Conservation (phyloP, 2,888 invertebrate species). For the Rhopalosiphum nymphaeae region DNA sequence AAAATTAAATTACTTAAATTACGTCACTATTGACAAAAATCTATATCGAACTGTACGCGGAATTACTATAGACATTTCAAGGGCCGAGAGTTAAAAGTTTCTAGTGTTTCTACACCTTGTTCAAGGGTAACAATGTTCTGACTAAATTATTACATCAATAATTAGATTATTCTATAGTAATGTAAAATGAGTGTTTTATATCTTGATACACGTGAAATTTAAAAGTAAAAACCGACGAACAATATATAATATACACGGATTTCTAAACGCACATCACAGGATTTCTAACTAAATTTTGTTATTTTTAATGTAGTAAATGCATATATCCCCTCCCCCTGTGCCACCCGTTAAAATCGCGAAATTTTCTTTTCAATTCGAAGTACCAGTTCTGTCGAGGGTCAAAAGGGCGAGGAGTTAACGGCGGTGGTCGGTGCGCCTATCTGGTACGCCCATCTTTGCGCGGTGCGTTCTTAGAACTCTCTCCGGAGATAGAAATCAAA, state of each 20-base stretch:
- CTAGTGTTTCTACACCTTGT: neutral
- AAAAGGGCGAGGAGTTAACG: neutral
- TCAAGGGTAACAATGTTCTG: neutral
- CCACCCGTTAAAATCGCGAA: neutral
- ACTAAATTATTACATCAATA: neutral
- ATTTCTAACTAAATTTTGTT: too few relatives aligned
- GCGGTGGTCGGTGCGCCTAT: neutral
- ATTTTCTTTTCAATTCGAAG: neutral
- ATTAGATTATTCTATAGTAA: neutral
- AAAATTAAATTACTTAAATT: neutral
- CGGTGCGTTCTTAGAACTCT: neutral
- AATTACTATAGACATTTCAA: neutral
- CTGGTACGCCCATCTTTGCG: neutral
- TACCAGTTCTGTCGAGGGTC: neutral
- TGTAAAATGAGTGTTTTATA: neutral
- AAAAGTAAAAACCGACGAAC: neutral
- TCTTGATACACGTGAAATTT: neutral
- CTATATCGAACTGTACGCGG: neutral
- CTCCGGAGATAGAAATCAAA: neutral
- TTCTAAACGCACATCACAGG: too few relatives aligned
- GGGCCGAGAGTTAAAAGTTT: neutral
- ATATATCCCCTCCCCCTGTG: too few relatives aligned
- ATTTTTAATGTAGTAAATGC: too few relatives aligned
- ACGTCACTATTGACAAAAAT: neutral
- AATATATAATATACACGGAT: too few relatives aligned